Conservation (phyloP, 2,797 vertebrate genomes). For the Myioborus miniatus region DNA sequence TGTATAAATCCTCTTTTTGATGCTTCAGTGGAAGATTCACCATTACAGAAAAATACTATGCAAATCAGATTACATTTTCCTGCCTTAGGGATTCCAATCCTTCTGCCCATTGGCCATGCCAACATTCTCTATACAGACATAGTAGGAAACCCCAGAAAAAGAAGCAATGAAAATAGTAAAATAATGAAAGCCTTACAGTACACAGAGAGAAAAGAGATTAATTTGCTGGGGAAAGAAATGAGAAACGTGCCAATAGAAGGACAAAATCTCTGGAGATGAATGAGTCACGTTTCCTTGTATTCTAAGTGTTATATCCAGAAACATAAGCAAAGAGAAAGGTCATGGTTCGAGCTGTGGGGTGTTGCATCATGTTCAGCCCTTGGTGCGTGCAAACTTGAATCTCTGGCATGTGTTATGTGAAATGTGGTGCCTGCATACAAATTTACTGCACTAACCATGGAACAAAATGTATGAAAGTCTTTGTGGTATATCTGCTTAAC, state of each 20-base stretch:
- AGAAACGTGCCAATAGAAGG: background rate
- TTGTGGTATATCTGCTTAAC: background rate
- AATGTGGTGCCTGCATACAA: background rate
- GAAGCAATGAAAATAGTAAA: background rate
- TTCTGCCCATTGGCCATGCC: background rate
- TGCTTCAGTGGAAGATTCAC: background rate
- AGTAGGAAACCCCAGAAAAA: background rate
- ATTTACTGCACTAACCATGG: background rate
- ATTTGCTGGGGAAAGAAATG: background rate
- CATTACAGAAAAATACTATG: background rate
- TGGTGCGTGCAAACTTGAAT: background rate
- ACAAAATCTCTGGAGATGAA: background rate
- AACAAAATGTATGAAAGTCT: background rate
- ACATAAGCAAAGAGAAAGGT: background rate
- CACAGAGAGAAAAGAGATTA: background rate
- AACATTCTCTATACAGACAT: background rate
- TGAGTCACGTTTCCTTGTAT: background rate
- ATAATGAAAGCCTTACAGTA: background rate
- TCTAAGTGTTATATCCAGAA: background rate
- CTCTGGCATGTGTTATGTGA: background rate
- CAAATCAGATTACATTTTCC: constrained; percentile 13
- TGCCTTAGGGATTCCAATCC: background rate
- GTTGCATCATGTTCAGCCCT: background rate
- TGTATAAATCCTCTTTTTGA: background rate
- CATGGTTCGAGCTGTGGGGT: background rate